Evolutionary conservation across 2,797 vertebrate genomes (phyloP).

Genomic region (Argya squamiceps): DNA sequence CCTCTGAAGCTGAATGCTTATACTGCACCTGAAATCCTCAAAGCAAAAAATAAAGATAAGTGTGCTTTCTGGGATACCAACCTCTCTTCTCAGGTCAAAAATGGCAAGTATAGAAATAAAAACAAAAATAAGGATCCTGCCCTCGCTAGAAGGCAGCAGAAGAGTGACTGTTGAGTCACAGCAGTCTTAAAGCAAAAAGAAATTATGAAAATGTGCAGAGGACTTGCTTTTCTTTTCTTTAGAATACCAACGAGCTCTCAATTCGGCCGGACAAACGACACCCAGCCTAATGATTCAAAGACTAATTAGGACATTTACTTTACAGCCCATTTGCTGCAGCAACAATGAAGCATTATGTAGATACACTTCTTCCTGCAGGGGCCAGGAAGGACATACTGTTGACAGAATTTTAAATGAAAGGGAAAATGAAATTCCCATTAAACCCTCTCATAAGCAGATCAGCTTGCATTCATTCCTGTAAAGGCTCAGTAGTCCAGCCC

Average conservation of each 20-base stretch:
- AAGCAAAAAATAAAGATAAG: not conserved
- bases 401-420: constrained; percentile 44
- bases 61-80: not conserved
- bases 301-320: constrained; percentile 59
- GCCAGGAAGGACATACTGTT: constrained; percentile 4
- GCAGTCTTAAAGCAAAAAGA: not conserved
- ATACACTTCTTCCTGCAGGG: not conserved
- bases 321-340: constrained; percentile 51
- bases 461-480: constrained; percentile 22
- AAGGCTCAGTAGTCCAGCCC: not conserved
- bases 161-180: not conserved
- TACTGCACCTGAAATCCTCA: not conserved
- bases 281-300: constrained; percentile 30
- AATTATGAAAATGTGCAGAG: not conserved
- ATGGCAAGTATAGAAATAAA: not conserved
- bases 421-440: constrained; percentile 48
- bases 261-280: not conserved
- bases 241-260: not conserved
- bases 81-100: not conserved
- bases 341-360: constrained; percentile 46
- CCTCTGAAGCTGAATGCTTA: not conserved
- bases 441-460: constrained; percentile 25
- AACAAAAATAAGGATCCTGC: not conserved
- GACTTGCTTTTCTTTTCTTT: not conserved
- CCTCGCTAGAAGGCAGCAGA: not conserved